Percentiles rank a stretch among this genome's conserved stretches.
These are phyloP conservation scores for Hyles vespertilio DNA, from an alignment of 1,140 invertebrate species.

Conservation along the genomic window DNA sequence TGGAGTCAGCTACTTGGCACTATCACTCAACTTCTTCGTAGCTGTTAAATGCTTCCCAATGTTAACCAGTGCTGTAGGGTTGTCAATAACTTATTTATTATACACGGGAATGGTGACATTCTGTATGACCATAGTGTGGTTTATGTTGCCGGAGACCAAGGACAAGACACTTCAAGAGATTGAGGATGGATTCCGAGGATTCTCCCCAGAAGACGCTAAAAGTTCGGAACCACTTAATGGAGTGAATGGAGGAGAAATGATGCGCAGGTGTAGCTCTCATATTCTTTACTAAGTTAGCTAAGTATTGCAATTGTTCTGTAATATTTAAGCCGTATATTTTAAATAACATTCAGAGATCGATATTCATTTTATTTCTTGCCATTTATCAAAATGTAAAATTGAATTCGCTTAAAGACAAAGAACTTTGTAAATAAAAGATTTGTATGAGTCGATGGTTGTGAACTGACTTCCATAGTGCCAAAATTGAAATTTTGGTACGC, in stretches of 20 bases:
- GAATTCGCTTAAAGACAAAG: too few species aligned
- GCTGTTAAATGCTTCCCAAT: conserved; percentile 62
- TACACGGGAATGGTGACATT: conserved; percentile 44
- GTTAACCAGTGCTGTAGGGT: conserved; percentile 38
- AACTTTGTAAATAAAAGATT: too few species aligned
- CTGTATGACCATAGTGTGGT: conserved; percentile 45
- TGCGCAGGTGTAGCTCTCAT: conserved; percentile 54
- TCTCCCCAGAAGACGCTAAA: conserved; percentile 33
- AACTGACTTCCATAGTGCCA: too few species aligned
- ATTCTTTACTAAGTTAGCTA: conserved; percentile 43
- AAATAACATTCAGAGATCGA: too few species aligned
- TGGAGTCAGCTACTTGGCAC: conserved; percentile 49
- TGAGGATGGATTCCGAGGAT: conserved; percentile 52
- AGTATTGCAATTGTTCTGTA: too few species aligned
- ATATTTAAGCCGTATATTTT: too few species aligned
- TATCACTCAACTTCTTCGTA: conserved; percentile 59
- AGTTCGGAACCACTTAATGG: conserved; percentile 41
- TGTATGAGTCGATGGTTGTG: too few species aligned
- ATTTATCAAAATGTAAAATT: too few species aligned
- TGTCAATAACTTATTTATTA: conserved; percentile 51
- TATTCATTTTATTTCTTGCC: too few species aligned
- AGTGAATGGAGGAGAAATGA: conserved; percentile 30
- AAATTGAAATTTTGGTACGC: too few species aligned
- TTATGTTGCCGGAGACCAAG: conserved; percentile 63
- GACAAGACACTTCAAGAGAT: conserved; percentile 63